Percentiles rank a stretch among this genome's conserved stretches.
Evolutionary conservation across 2,888 invertebrate genomes (phyloP).

Genomic region (Biston betularia): DNA sequence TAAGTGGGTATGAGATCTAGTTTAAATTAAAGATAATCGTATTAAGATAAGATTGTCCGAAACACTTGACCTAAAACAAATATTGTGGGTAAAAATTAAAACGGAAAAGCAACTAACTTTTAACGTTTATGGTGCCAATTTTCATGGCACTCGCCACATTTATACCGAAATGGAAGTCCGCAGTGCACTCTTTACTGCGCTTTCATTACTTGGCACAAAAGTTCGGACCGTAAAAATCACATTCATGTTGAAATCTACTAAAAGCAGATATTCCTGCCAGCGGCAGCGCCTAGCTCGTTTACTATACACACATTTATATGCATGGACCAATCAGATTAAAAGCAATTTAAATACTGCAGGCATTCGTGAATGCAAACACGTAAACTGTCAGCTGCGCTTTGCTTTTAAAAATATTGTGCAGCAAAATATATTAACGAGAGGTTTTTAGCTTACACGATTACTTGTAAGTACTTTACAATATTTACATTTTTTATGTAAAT

Average conservation of each 20-base stretch:
- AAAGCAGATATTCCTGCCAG: slow-evolving; percentile 3
- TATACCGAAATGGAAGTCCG: slow-evolving; percentile 16
- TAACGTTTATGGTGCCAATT: slow-evolving; percentile 1
- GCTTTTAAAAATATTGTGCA: neutral
- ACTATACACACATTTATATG: neutral
- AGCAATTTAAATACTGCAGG: slow-evolving; percentile 6
- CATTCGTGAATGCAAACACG: slow-evolving; percentile 1
- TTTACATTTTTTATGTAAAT: too few relatives aligned
- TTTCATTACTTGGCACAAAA: slow-evolving; percentile 29
- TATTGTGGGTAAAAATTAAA: slow-evolving; percentile 2
- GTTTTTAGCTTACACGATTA: neutral
- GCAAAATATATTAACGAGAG: neutral
- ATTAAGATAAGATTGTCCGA: neutral
- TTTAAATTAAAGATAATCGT: slow-evolving; percentile 16
- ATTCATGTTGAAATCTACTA: slow-evolving; percentile 5
- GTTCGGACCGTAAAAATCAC: neutral
- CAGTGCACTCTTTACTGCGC: slow-evolving; percentile 20
- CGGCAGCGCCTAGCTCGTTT: slow-evolving; percentile 1
- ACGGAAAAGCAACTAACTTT: neutral
- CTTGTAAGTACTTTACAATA: neutral
- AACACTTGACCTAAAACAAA: slow-evolving; percentile 7
- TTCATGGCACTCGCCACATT: slow-evolving; percentile 12
- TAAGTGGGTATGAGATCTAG: slow-evolving; percentile 22
- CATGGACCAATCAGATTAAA: slow-evolving; percentile 16
- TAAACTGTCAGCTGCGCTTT: neutral